Base-by-base conservation (phyloP, 2,888 invertebrate species). In the Spodoptera littoralis region DNA sequence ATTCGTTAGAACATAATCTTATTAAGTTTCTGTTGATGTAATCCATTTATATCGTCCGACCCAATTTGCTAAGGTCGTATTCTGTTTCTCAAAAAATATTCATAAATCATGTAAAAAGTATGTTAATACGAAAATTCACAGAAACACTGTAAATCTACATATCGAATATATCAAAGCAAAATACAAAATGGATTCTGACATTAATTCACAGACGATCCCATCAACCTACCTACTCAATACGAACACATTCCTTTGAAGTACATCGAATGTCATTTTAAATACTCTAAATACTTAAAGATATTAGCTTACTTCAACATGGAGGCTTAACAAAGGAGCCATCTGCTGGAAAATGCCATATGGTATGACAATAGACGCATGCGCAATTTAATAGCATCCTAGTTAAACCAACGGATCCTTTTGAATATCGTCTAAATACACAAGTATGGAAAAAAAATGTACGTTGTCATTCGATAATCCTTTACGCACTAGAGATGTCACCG, bases 381-480 rank as follows among this genome's bases (percentile, higher is more conserved):
- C 94, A 94, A 94, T 94, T 93, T 94, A 93, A 94, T 94, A 94
- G 92, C 91, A 86, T 92, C 89, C 88, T 89, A 92, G 89, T 88
- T 87, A 90, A 92, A 91, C 88, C 90, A 85, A 84, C 85, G 82
- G 85, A 68, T 88, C 86, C 84, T 80, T 87, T 87, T 92, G 89
- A 92, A 93, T 90, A 84, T 84, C 79, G 73, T 82, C 85, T 87
- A 86, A 88, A 89, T 84, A 88, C 80, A 83, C 79, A 79, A 82
- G 82, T 81, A 84, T 60, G 60, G 54, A 82, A 92, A 94, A 94
- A 93, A 93, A 93, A 90, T 77, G 75, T 83, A 88, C 85, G 91
- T 91, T 93, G 94, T 93, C 92, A 94, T 93, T 91, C 88, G 93
- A 94, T 94, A 94, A 94, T 93, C 94, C 94, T 94, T 94, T 94